Evolutionary conservation across 2,113 vertebrate genomes (phyloP), one percentile per base, ranked within the genome.

Genomic region (Mirounga angustirostris): DNA sequence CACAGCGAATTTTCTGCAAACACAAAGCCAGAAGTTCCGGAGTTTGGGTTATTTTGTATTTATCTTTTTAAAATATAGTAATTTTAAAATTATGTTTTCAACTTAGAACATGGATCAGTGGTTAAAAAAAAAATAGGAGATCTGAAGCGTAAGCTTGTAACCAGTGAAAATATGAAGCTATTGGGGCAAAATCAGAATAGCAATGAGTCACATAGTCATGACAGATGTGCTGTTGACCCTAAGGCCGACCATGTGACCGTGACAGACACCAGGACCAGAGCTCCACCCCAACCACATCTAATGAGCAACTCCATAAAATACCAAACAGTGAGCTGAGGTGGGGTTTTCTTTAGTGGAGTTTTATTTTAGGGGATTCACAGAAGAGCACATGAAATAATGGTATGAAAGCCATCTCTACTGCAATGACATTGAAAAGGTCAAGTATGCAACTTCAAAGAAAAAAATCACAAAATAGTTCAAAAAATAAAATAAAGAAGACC

Each of bases 11-110:
- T 93, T 56, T 95, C 82, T n/a, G 54, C 52, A 96, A 87, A 82
- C 71, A 97, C 88, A 79, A 84, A 92, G 91, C 59, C 46, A 95
- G 69, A 95, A 88, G 59, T 91, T 93, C 78, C 84, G 30, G 40
- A 54, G 24, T 84, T 95, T 43, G 12, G 21, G 71, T 94, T 97
- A 85, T 95, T 95, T 94, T 89, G 84, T 56, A 63, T 95, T 90
- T 88, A 86, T 76, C 33, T 91, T 96, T 94, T 86, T 83, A 69
- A 67, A 95, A 50, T 74, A 85, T n/a, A 65, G 52, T 92, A 63
- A 95, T 92, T 96, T 93, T 61, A 56, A 82, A 89, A 78, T 87
- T 76, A 81, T 56, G 81, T 91, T 97, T 97, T 93, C 82, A 84
- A 94, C 65, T 82, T 76, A 82, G 61, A 92, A 96, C 50, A 50